phyloP scores from a whole-genome alignment of 1,140 invertebrate genomes.

The Platyscapa corneri region DNA sequence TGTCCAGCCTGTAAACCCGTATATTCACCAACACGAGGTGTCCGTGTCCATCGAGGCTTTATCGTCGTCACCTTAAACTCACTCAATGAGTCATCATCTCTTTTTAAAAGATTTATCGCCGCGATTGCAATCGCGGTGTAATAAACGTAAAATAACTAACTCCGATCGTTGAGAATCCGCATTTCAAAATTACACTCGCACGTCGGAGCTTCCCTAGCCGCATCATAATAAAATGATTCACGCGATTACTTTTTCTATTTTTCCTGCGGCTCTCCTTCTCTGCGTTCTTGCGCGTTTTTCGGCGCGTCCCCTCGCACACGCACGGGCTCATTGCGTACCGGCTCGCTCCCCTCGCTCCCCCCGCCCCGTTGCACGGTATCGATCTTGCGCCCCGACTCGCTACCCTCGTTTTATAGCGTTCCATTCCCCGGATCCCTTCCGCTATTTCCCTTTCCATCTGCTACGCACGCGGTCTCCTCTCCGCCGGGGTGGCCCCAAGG shows the following conservation, averaged over 20 bases:
- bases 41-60: neutral
- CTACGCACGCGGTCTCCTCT: neutral
- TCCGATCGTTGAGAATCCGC: neutral
- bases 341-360: neutral
- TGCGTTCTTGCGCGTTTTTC: neutral
- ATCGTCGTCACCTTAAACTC: neutral
- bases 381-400: constrained; percentile 31
- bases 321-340: neutral
- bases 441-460: constrained; percentile 22
- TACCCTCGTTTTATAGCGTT: constrained; percentile 40
- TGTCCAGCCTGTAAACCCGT: too few relatives aligned
- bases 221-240: constrained; percentile 26
- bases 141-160: neutral
- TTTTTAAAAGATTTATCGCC: neutral
- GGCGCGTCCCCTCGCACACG: neutral
- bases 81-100: neutral
- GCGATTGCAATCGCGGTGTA: neutral
- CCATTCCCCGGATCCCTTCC: constrained; percentile 19
- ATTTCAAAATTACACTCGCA: neutral
- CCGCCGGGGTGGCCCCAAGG: neutral
- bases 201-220: neutral
- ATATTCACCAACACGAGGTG: neutral
- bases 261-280: neutral
- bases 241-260: constrained; percentile 1
- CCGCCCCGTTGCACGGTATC: constrained; percentile 24